Evolutionary conservation across 2,888 invertebrate species (phyloP).

Genomic region (Plebejus anna): DNA sequence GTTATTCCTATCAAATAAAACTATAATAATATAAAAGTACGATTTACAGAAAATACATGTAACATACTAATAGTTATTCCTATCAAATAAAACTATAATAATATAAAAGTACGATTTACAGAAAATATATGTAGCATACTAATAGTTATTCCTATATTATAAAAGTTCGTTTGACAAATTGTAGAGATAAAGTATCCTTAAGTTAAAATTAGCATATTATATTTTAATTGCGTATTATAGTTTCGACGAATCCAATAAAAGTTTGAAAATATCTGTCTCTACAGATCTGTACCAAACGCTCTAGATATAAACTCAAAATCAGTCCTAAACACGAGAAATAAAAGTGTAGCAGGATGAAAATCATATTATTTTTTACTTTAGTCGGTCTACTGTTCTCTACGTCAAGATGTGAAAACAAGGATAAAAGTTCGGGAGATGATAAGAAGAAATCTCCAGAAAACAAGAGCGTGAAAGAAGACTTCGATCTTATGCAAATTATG

Average conservation of each 20-base stretch:
- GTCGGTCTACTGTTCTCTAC: neutral
- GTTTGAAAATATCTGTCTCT: neutral
- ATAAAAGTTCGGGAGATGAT: neutral
- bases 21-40: too few relatives aligned
- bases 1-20: too few relatives aligned
- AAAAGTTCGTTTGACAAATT: too few relatives aligned
- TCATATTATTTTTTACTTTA: neutral
- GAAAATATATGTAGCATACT: too few relatives aligned
- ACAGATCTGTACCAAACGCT: neutral
- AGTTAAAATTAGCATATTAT: neutral
- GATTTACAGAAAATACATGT: too few relatives aligned
- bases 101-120: too few relatives aligned
- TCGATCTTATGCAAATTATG: conserved; percentile 62
- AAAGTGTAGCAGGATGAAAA: conserved; percentile 2
- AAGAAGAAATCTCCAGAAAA: conserved; percentile 31
- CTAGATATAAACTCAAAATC: neutral
- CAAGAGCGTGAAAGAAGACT: conserved; percentile 36
- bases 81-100: too few relatives aligned
- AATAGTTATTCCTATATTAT: too few relatives aligned
- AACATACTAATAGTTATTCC: too few relatives aligned
- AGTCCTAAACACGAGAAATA: too few relatives aligned
- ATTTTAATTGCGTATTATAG: neutral
- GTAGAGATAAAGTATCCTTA: too few relatives aligned
- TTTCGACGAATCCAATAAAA: neutral
- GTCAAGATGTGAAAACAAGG: conserved; percentile 8